Evolutionary conservation across 2,888 invertebrate species (phyloP).

Genomic region (Thelaira solivaga): DNA sequence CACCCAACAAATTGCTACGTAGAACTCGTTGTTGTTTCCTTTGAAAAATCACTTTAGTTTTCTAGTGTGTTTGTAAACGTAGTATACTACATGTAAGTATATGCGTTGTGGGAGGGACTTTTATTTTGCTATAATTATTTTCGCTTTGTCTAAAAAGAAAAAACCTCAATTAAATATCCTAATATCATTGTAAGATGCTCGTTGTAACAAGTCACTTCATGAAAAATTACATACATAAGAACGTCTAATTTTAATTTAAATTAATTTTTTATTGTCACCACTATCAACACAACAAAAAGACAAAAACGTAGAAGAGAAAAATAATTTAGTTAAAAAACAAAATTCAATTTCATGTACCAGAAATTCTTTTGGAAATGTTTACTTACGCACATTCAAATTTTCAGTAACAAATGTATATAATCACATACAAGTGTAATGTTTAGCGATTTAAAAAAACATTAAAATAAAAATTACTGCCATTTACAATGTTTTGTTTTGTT

Average conservation of each 20-base stretch:
- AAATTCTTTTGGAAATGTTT: no score
- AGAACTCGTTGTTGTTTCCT: no score
- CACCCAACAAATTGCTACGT: no score
- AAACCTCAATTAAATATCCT: constrained; percentile 50
- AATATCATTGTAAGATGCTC: constrained; percentile 29
- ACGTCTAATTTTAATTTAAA: constrained; percentile 50
- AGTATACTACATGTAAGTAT: no score
- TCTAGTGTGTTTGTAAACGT: no score
- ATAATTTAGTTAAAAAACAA: not conserved
- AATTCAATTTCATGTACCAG: not conserved
- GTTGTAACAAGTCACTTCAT: constrained; percentile 48
- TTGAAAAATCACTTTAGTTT: no score
- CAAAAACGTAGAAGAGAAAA: not conserved
- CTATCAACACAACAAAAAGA: constrained; percentile 28
- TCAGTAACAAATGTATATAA: not conserved
- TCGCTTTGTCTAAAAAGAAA: no score
- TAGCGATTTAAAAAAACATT: constrained; percentile 7
- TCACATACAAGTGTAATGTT: constrained; percentile 6
- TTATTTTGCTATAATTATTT: not conserved
- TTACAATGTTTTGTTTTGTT: constrained; percentile 27
- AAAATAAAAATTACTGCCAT: constrained; percentile 45
- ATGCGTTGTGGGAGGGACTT: no score
- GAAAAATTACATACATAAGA: constrained; percentile 46
- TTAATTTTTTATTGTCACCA: constrained; percentile 42
- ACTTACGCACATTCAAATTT: not conserved